phyloP scores from a whole-genome alignment of 2,113 vertebrate genomes.

The Perca schrenkii region DNA sequence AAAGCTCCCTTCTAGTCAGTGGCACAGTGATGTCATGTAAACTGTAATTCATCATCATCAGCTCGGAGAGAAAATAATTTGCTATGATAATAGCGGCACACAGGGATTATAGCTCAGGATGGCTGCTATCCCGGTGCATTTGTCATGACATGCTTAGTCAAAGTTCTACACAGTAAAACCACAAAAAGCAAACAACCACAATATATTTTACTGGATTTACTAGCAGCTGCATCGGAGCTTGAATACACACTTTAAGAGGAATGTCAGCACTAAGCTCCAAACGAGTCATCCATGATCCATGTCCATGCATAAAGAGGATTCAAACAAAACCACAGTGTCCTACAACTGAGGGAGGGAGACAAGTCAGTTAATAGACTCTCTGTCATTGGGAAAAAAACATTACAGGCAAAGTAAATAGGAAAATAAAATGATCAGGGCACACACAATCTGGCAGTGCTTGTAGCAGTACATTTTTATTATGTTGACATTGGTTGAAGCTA shows the following conservation, averaged over 20 bases:
- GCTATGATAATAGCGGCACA: constrained; percentile 40
- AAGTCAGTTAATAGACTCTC: constrained; percentile 37
- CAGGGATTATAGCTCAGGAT: constrained; percentile 45
- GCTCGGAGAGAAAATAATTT: constrained; percentile 31
- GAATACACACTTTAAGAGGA: constrained; percentile 51
- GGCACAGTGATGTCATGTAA: constrained; percentile 25
- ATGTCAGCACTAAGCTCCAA: constrained; percentile 46
- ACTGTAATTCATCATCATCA: constrained; percentile 52
- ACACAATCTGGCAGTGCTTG: constrained; percentile 27
- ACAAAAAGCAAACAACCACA: constrained; percentile 61
- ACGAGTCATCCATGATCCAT: constrained; percentile 62
- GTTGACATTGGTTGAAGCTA: constrained; percentile 75
- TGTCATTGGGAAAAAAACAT: constrained; percentile 35
- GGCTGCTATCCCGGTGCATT: constrained; percentile 45
- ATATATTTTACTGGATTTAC: constrained; percentile 41
- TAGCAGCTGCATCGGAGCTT: constrained; percentile 48
- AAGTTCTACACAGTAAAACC: constrained; percentile 44
- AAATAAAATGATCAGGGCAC: constrained; percentile 52
- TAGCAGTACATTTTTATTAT: constrained; percentile 60
- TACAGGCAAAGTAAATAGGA: constrained; percentile 30
- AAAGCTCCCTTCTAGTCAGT: constrained; percentile 12
- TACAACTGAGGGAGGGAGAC: constrained; percentile 23
- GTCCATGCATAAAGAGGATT: constrained; percentile 49
- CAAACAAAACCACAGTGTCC: constrained; percentile 63
- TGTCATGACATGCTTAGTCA: constrained; percentile 55